Conservation (phyloP, 2,797 vertebrate species). For the Spea hammondii region DNA sequence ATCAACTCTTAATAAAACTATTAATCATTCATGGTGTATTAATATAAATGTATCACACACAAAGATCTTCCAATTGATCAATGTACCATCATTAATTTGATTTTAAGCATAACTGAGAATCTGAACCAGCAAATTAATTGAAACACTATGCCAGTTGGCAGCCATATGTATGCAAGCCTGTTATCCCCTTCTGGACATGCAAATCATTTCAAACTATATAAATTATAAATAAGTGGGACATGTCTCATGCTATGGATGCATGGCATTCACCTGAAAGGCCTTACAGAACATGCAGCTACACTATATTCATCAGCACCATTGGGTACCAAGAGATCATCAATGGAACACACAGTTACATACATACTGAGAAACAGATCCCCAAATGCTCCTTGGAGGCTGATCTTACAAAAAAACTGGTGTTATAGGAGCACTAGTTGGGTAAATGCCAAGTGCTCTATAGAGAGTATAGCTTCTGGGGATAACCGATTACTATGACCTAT, state of each 20-base stretch:
- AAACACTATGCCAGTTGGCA: slow-evolving; percentile 2
- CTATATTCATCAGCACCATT: neutral
- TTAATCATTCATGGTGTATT: slow-evolving; percentile 41
- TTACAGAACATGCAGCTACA: neutral
- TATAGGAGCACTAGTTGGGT: too few species aligned
- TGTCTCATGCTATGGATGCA: neutral
- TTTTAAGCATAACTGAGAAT: slow-evolving; percentile 27
- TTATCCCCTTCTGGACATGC: slow-evolving; percentile 14
- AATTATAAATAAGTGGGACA: neutral
- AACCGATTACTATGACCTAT: too few species aligned
- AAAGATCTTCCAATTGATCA: slow-evolving; percentile 28
- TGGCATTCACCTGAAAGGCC: neutral
- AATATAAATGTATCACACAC: slow-evolving; percentile 33
- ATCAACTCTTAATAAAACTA: slow-evolving; percentile 44
- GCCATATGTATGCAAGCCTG: slow-evolving; percentile 17
- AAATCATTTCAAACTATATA: slow-evolving; percentile 31
- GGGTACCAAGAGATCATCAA: neutral
- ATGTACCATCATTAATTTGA: slow-evolving; percentile 17
- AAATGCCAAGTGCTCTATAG: neutral
- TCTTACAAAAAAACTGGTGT: too few species aligned
- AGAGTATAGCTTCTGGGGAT: neutral
- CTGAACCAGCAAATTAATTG: slow-evolving; percentile 26
- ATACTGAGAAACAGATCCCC: neutral
- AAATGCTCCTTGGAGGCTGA: too few species aligned
- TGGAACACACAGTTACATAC: neutral